Percentiles rank a stretch among this genome's conserved stretches.
Evolutionary conservation across 2,888 invertebrate species (phyloP).

Genomic region (Amphipoea lucens): DNA sequence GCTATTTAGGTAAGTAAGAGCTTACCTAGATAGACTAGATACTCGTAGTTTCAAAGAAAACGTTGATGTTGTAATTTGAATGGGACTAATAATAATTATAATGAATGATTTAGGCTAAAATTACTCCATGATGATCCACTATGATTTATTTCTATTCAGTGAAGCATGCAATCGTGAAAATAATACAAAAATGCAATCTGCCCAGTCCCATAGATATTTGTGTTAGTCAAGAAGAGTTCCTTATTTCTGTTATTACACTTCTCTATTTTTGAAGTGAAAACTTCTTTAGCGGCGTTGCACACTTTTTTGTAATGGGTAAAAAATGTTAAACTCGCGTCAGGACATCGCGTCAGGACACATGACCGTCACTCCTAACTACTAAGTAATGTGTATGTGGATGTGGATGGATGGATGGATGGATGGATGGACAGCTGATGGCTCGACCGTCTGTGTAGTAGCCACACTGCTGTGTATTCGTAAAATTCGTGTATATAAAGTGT

Average conservation of each 20-base stretch:
- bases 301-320: no score
- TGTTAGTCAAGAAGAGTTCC: not conserved
- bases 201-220: not conserved
- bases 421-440: no score
- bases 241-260: not conserved
- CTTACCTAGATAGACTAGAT: constrained; percentile 1
- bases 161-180: not conserved
- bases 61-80: not conserved
- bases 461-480: no score
- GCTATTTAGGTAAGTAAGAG: constrained; percentile 19
- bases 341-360: no score
- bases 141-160: not conserved
- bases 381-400: no score
- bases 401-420: no score
- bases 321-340: no score
- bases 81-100: not conserved
- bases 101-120: not conserved
- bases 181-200: not conserved
- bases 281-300: no score
- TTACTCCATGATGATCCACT: not conserved
- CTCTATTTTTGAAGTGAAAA: no score
- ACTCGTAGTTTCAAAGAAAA: constrained; percentile 8
- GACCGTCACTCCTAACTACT: no score
- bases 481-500: no score
- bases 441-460: no score